A percentile compares a stretch with the other conserved stretches of the same genome.
These are phyloP conservation scores for Lepus townsendii DNA, from an alignment of 2,797 vertebrate species.

Conservation along the genomic window DNA sequence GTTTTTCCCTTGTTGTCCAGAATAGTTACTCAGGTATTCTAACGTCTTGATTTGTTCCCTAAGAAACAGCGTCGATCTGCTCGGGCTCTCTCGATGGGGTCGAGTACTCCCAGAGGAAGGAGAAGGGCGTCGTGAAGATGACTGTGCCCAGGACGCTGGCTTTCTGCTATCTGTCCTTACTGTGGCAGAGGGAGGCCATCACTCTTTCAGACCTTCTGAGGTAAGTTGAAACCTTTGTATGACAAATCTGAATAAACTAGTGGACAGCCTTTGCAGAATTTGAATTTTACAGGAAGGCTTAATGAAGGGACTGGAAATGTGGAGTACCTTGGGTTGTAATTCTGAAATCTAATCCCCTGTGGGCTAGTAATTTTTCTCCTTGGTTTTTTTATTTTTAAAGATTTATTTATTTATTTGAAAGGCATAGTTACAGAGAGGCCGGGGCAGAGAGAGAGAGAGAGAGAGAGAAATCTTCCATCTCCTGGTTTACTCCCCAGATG, in stretches of 20 bases:
- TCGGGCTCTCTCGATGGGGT: conserved; percentile 91
- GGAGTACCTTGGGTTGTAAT: not conserved
- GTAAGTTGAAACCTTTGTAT: conserved; percentile 84
- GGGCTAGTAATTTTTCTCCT: not conserved
- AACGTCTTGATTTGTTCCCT: conserved; percentile 32
- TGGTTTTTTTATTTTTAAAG: not conserved
- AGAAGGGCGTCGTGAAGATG: conserved; percentile 86
- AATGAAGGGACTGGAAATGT: not conserved
- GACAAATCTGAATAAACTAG: not conserved
- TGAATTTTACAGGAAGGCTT: not conserved
- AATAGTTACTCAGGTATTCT: not conserved
- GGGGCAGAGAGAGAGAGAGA: no score
- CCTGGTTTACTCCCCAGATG: no score
- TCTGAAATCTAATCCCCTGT: not conserved
- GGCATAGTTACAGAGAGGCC: no score
- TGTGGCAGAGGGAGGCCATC: conserved; percentile 94
- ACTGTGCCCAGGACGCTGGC: conserved; percentile 94
- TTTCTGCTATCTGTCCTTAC: conserved; percentile 93
- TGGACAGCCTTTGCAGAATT: not conserved
- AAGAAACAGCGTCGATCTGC: conserved; percentile 82
- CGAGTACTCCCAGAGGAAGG: conserved; percentile 79
- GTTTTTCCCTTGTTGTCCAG: conserved; percentile 1
- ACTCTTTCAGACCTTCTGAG: conserved; percentile 95
- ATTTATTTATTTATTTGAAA: no score
- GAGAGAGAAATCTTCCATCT: no score